These are phyloP conservation scores for Chalcis sispes DNA, from an alignment of 2,888 invertebrate genomes.

Conservation along the genomic window DNA sequence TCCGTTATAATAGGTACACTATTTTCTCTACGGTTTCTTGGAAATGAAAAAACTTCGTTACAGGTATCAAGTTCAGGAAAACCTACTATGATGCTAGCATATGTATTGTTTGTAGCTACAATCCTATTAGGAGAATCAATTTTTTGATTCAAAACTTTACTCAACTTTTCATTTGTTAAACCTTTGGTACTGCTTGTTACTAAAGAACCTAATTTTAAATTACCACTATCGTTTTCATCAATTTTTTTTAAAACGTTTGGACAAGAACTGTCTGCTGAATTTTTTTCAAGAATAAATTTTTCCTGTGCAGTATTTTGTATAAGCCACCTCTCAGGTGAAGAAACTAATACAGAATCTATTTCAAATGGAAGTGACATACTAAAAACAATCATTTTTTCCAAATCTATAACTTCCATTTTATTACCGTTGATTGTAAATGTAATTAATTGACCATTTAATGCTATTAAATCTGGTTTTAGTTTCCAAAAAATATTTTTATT, in stretches of 20 bases:
- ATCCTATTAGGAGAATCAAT: conserved; percentile 77
- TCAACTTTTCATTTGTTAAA: conserved; percentile 66
- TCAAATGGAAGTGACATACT: conserved; percentile 71
- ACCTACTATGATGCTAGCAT: conserved; percentile 76
- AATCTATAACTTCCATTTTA: conserved; percentile 71
- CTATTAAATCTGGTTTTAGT: conserved; percentile 65
- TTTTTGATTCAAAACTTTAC: conserved; percentile 73
- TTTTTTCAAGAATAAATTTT: conserved; percentile 67
- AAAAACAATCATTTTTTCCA: conserved; percentile 66
- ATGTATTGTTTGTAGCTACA: conserved; percentile 72
- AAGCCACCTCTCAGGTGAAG: conserved; percentile 71
- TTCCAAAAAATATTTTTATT: conserved; percentile 63
- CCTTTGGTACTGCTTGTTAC: conserved; percentile 57
- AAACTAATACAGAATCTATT: conserved; percentile 68
- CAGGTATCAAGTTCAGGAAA: conserved; percentile 77
- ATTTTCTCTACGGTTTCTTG: conserved; percentile 62
- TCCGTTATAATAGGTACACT: conserved; percentile 66
- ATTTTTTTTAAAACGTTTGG: conserved; percentile 70
- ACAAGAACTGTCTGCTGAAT: conserved; percentile 63
- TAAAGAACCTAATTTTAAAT: conserved; percentile 60
- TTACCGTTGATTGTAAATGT: conserved; percentile 65
- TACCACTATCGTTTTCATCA: conserved; percentile 56
- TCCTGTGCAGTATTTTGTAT: conserved; percentile 68
- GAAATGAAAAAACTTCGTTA: conserved; percentile 73
- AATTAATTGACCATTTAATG: conserved; percentile 64